Evolutionary conservation across 2,797 vertebrate species (phyloP).

Genomic region (Urocyon cinereoargenteus): DNA sequence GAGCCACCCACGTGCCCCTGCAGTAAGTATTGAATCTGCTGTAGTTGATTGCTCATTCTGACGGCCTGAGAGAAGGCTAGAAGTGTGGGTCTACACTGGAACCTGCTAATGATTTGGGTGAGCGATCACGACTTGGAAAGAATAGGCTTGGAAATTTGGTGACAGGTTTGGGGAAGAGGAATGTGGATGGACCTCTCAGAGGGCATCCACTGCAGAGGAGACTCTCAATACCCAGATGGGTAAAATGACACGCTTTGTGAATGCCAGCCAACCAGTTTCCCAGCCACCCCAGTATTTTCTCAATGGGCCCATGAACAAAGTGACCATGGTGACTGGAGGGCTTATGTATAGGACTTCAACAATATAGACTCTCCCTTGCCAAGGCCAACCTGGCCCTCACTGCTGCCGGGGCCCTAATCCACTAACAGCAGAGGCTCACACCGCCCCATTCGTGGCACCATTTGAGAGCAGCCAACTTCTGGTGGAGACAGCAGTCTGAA

Average conservation of each 20-base stretch:
- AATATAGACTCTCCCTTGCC: not conserved
- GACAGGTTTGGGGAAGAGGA: not conserved
- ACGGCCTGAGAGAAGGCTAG: not conserved
- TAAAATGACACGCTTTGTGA: not conserved
- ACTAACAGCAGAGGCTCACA: too few relatives aligned
- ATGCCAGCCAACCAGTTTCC: not conserved
- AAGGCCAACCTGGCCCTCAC: not conserved
- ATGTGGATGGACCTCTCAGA: not conserved
- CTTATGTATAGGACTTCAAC: not conserved
- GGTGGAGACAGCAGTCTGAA: not conserved
- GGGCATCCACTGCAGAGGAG: not conserved
- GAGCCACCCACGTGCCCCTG: not conserved
- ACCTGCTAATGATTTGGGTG: not conserved
- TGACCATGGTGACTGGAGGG: not conserved
- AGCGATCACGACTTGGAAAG: not conserved
- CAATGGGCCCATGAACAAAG: not conserved
- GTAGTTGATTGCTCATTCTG: not conserved
- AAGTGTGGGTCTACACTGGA: not conserved
- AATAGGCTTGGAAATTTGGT: not conserved
- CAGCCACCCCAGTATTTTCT: not conserved
- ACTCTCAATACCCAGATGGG: not conserved
- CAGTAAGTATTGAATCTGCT: not conserved
- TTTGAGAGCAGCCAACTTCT: not conserved
- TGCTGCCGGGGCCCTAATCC: too few relatives aligned
- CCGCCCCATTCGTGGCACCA: not conserved